Percentiles rank a stretch among this genome's conserved stretches.
phyloP scores from a whole-genome alignment of 2,888 invertebrate species.

The Scaptomyza flava region DNA sequence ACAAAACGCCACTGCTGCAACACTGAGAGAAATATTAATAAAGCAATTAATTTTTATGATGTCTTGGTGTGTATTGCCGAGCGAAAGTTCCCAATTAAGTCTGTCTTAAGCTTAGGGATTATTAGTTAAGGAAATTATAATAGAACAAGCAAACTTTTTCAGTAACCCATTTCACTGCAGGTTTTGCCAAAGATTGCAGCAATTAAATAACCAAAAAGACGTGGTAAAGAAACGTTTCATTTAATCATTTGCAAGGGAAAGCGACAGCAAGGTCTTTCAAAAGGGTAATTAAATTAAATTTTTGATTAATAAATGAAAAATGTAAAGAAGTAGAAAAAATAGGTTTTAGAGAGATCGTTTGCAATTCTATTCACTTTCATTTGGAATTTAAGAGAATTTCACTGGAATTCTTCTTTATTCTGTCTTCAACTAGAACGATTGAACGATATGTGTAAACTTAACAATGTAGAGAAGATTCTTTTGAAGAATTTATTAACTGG shows the following conservation, averaged over 20 bases:
- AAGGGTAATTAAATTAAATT: background rate
- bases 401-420: background rate
- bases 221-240: conserved; percentile 1
- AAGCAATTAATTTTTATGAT: conserved; percentile 56
- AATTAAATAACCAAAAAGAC: background rate
- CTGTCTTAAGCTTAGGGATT: conserved; percentile 8
- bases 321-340: background rate
- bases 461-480: background rate
- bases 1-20: conserved; percentile 21
- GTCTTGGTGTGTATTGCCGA: conserved; percentile 12
- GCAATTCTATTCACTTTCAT: conserved; percentile 4
- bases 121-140: conserved; percentile 52
- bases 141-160: conserved; percentile 43
- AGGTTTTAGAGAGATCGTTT: background rate
- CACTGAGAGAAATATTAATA: conserved; percentile 69
- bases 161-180: conserved; percentile 44
- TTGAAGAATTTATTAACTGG: background rate
- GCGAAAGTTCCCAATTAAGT: conserved; percentile 64
- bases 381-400: background rate
- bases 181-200: conserved; percentile 20
- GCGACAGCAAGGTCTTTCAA: conserved; percentile 4
- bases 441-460: background rate
- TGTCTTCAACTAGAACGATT: background rate
- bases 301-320: background rate
- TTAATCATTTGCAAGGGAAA: conserved; percentile 30